Percentiles rank a stretch among this genome's conserved stretches.
phyloP scores from a whole-genome alignment of 2,113 vertebrate genomes.

The Aldabrachelys gigantea region DNA sequence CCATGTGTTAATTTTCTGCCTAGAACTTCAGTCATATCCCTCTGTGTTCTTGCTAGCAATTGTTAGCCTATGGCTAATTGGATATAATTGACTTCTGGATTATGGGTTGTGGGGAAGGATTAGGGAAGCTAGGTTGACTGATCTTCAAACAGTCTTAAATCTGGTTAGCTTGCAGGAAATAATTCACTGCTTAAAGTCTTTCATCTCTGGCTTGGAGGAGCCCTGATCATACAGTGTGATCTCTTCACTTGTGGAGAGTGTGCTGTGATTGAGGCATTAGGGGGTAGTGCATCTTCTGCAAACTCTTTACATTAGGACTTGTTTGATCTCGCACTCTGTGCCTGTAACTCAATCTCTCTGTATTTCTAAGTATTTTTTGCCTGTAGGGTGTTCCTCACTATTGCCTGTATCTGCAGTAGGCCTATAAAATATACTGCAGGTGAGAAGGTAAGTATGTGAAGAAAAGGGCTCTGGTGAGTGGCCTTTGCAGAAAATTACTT shows the following conservation, averaged over 20 bases:
- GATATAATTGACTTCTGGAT: background rate
- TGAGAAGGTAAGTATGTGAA: conserved; percentile 91
- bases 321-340: conserved; percentile 64
- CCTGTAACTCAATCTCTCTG: conserved; percentile 76
- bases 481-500: conserved; percentile 85
- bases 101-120: background rate
- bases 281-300: conserved; percentile 63
- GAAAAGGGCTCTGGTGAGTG: conserved; percentile 92
- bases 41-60: background rate
- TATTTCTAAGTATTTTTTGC: conserved; percentile 90
- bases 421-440: conserved; percentile 93
- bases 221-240: conserved; percentile 16
- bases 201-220: conserved; percentile 44
- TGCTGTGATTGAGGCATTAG: conserved; percentile 38
- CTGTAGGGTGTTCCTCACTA: conserved; percentile 92
- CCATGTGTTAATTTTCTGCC: background rate
- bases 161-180: conserved; percentile 73
- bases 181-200: conserved; percentile 57
- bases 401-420: conserved; percentile 90
- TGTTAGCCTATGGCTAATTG: background rate
- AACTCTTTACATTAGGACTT: conserved; percentile 67
- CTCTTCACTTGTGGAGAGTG: conserved; percentile 31
- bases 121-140: background rate
- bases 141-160: background rate
- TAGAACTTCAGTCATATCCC: conserved; percentile 9